Base-by-base conservation (phyloP, 2,113 vertebrate species). In the Phycodurus eques region DNA sequence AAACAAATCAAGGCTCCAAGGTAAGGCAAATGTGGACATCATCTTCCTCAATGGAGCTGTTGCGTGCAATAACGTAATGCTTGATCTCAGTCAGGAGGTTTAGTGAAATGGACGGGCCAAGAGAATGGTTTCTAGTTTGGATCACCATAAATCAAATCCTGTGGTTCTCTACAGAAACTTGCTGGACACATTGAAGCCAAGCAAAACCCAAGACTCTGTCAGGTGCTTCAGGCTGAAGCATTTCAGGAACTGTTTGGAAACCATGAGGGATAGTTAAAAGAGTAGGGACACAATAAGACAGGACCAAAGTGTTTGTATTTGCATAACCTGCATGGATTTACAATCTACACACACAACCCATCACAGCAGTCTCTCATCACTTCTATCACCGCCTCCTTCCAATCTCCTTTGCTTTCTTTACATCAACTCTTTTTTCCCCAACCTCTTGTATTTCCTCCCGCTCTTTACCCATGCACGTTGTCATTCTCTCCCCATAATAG, bases 401-500 rank as follows among this genome's bases (percentile, higher is more conserved):
- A 87, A 85, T 88, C 85, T 87, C 7, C 75, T 74, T 47, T 0
- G 68, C 76, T 62, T 78, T 77, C 83, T 82, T 85, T 84, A 85
- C 76, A 79, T 84, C 83, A 74, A 63, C 81, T 78, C 67, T 20
- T 42, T 79, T 73, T 79, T 61, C 31, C 67, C 39, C 56, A 61
- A 72, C 57, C 68, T 67, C 81, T 63, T 73, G 76, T 79, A 46
- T 83, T 80, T 80, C 51, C 68, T 65, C 74, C 15, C 53, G 70
- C 68, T 75, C 27, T 27, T 27, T 71, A 67, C 76, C 72, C 77
- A 77, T 78, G 75, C 81, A 74, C 72, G 74, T 88, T 90, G 86
- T 89, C 89, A 85, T 82, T 81, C 82, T 84, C 80, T 83, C 83
- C 73, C 85, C 74, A 75, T 88, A 87, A 87, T 85, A 81, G 84